Evolutionary conservation across 2,888 invertebrate species (phyloP), one percentile per base, ranked within the genome.

Genomic region (Asteroscopus sphinx): DNA sequence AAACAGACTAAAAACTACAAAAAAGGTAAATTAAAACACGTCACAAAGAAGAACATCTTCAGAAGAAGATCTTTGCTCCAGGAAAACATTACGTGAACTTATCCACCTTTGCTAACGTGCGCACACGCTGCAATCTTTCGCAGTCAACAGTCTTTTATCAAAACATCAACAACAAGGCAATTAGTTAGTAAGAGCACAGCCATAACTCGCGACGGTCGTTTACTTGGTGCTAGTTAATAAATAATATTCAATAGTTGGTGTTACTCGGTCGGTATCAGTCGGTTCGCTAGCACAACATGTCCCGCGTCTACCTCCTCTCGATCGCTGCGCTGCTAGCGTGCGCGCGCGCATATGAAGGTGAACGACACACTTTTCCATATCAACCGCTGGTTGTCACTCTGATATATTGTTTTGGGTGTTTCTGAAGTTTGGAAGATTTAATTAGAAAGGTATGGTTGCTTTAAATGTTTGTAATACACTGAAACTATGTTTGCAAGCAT

Each of bases 71-170:
- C 5, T 21, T 3, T 21, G 6, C 21, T 15, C n/a, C 39, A 16
- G 11, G 37, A 52, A 41, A 39, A 12, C 1, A 13, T 25, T 16
- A 42, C 35, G 16, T 8, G 9, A 12, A 45, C 46, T 44, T 62
- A 51, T 53, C 12, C 53, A 44, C 17, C 46, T 58, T 57, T 44
- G 15, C 63, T 21, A 42, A 51, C 60, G 39, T 26, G 44, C 42
- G 42, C 48, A 58, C 71, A 42, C 57, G 69, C 65, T 63, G 79
- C 73, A 77, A 81, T 79, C 77, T 79, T 86, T 86, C 65, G 83
- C 87, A 85, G 85, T 87, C 84, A 86, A 87, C 73, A 88, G 67
- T 79, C 86, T 79, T 76, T 87, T 89, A 89, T 90, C 88, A 77
- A 71, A 70, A 55, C 73, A 77, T 79, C 79, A 80, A 71, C 76